Base-by-base conservation (phyloP, 2,113 vertebrate genomes). In the Misgurnus anguillicaudatus region DNA sequence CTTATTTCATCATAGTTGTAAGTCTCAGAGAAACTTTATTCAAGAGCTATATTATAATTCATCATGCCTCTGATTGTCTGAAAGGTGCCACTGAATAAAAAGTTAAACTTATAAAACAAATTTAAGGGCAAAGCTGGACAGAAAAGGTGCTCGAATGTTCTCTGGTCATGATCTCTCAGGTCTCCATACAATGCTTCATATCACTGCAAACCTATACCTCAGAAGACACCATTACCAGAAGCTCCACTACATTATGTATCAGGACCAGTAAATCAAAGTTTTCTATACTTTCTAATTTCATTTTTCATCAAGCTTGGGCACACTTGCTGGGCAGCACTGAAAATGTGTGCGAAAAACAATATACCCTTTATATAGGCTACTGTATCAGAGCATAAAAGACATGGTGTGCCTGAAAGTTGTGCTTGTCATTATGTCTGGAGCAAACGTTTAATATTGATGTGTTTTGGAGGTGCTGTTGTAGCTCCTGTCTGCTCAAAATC, bases 1-100 rank as follows among this genome's bases (percentile, higher is more conserved):
- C 81, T 87, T 80, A 79, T 77, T 84, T 89, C 84, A 85, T 87
- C 90, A 79, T 82, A 91, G 90, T 90, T 85, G 87, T 84, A 82
- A 65, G 80, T 83, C 84, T 84, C 85, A 9, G 21, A 78, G 39
- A 24, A 3, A 31, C 24, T 31, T 31, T 31, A 31, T 31, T 31
- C 3, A 31, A 14, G 24, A 65, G 68, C 11, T 83, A 82, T 84
- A 82, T 87, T 88, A 86, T 87, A 82, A 86, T 85, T 69, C 68
- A 39, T 57, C 0, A 53, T 41, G 41, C 31, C 67, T 78, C 63
- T n/a, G 19, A 45, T 21, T 57, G 71, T 60, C 42, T 42, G 42
- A 51, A 55, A 21, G 66, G 14, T 45, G 14, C 19, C 38, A 13
- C n/a, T 16, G 57, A 74, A 63, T 47, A 81, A 60, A 67, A 71